These are phyloP conservation scores for Enteromius viviparus DNA, from an alignment of 2,797 vertebrate species.

Conservation along the genomic window DNA sequence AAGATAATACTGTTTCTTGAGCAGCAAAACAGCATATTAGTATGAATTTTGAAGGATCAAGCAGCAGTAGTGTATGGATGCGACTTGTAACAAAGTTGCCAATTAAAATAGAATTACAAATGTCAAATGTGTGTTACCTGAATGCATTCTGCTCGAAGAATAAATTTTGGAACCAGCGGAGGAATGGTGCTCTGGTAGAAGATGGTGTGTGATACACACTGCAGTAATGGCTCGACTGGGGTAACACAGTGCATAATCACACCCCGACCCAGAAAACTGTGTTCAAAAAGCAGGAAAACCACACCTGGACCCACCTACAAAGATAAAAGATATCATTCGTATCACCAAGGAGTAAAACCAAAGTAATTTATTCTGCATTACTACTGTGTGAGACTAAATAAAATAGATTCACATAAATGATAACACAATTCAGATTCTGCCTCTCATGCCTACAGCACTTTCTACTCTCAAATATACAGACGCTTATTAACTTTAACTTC, in stretches of 20 bases:
- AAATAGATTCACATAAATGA: neutral
- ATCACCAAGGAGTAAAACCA: neutral
- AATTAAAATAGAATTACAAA: neutral
- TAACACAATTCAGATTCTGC: neutral
- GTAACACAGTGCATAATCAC: constrained; percentile 84
- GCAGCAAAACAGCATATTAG: neutral
- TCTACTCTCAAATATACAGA: neutral
- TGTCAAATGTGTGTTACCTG: constrained; percentile 72
- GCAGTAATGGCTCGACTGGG: constrained; percentile 84
- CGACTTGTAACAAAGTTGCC: neutral
- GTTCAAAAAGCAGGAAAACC: constrained; percentile 79
- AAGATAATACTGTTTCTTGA: neutral
- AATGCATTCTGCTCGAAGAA: constrained; percentile 79
- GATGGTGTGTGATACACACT: constrained; percentile 83
- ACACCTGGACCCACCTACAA: constrained; percentile 83
- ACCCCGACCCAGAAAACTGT: constrained; percentile 79
- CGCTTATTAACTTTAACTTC: constrained; percentile 30
- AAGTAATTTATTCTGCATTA: neutral
- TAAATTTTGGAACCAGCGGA: constrained; percentile 79
- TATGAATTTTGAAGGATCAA: neutral
- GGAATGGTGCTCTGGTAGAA: constrained; percentile 81
- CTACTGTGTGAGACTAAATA: neutral
- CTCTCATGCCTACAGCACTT: neutral
- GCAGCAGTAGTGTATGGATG: neutral
- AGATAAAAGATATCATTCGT: constrained; percentile 12